Percentiles rank a stretch among this genome's conserved stretches.
Conservation (phyloP, 2,797 vertebrate genomes). For the Sebastes reedi region DNA sequence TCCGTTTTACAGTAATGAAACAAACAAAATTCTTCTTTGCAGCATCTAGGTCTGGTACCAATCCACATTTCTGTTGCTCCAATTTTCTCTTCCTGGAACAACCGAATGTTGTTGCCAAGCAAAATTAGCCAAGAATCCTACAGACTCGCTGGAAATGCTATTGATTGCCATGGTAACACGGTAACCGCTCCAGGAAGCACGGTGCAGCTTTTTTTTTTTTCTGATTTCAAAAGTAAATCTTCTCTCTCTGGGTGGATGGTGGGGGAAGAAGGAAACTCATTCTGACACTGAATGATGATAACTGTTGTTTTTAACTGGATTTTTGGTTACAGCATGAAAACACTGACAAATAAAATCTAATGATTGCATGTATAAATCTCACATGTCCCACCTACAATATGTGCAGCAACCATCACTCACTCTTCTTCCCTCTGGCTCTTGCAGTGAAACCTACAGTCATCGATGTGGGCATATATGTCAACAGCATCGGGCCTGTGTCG, state of each 20-base stretch:
- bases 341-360: not conserved
- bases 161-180: conserved; percentile 64
- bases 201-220: not conserved
- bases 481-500: conserved; percentile 98
- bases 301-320: conserved; percentile 27
- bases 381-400: not conserved
- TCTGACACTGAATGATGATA: conserved; percentile 34
- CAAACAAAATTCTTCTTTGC: not conserved
- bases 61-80: conserved; percentile 6
- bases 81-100: not conserved
- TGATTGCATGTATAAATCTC: conserved; percentile 4
- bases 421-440: conserved; percentile 58
- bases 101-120: conserved; percentile 36
- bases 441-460: conserved; percentile 95
- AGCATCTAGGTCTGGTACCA: not conserved
- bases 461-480: conserved; percentile 96
- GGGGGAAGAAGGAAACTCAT: not conserved
- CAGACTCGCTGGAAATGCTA: conserved; percentile 43
- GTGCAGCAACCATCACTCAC: conserved; percentile 24
- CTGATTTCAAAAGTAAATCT: conserved; percentile 23
- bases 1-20: not conserved
- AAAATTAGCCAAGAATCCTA: conserved; percentile 38
- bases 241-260: not conserved
- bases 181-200: conserved; percentile 47
- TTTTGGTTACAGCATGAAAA: conserved; percentile 8